Percentiles rank a stretch among this genome's conserved stretches.
These are phyloP conservation scores for Exephanes ischioxanthus DNA, from an alignment of 2,888 invertebrate species.

Conservation along the genomic window DNA sequence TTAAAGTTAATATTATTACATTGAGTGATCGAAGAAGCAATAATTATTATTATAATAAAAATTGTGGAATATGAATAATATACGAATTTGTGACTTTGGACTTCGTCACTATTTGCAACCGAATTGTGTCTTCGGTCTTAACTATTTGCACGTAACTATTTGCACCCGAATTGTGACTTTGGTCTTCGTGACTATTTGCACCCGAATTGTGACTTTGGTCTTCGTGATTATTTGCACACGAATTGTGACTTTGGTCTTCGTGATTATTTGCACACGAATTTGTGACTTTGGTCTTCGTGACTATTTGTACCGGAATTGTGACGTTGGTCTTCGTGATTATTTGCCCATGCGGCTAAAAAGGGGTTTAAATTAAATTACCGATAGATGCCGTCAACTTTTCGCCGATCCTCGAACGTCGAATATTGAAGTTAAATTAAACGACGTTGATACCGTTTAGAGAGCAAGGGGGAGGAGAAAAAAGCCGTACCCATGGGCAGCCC, in stretches of 20 bases:
- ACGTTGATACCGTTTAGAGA: slow-evolving; percentile 7
- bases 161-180: too few species aligned
- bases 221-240: too few species aligned
- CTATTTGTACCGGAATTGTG: neutral
- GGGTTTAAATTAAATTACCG: neutral
- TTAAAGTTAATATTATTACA: neutral
- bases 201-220: too few species aligned
- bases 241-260: too few species aligned
- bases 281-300: neutral
- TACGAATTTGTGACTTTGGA: too few species aligned
- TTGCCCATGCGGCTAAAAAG: neutral
- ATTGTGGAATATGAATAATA: neutral
- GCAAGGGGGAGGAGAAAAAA: slow-evolving; percentile 27
- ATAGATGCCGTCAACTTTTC: neutral
- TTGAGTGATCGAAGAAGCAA: neutral
- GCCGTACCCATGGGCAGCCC: slow-evolving; percentile 27
- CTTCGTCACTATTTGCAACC: too few species aligned
- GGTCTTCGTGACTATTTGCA: too few species aligned
- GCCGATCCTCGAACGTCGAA: slow-evolving; percentile 45
- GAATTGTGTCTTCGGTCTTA: too few species aligned
- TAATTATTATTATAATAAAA: neutral
- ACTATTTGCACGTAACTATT: too few species aligned
- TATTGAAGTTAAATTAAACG: slow-evolving; percentile 72
- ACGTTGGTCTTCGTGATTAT: neutral
- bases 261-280: neutral